These are phyloP conservation scores for Aegithalos caudatus DNA, from an alignment of 2,113 vertebrate genomes.

Conservation along the genomic window DNA sequence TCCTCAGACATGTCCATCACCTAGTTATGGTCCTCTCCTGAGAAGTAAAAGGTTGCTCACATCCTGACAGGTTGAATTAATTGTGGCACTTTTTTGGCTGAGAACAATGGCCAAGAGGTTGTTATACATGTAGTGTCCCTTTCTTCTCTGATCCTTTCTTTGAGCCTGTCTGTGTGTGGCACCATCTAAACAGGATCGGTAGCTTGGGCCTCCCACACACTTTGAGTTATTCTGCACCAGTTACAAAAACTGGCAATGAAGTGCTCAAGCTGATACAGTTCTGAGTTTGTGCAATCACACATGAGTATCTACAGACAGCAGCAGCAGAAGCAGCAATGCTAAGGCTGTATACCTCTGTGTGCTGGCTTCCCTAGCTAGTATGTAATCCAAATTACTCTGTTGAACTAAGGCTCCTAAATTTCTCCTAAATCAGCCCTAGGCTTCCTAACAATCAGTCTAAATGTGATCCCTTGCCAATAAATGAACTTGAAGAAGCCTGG, in stretches of 20 bases:
- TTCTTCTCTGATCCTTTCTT: neutral
- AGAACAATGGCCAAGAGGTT: neutral
- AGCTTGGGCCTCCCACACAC: neutral
- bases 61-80: neutral
- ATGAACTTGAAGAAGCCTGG: neutral
- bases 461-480: neutral
- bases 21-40: neutral
- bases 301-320: neutral
- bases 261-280: neutral
- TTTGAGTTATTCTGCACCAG: neutral
- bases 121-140: neutral
- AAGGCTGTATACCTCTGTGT: neutral
- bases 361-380: neutral
- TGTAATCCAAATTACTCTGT: neutral
- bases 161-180: neutral
- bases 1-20: neutral
- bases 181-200: neutral
- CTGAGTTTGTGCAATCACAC: neutral
- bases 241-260: neutral
- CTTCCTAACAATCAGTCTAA: neutral
- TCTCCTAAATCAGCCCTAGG: neutral
- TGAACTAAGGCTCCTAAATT: neutral
- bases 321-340: neutral
- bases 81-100: neutral
- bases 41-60: neutral